phyloP scores from a whole-genome alignment of 2,888 invertebrate species.

The Archips crataeganus region DNA sequence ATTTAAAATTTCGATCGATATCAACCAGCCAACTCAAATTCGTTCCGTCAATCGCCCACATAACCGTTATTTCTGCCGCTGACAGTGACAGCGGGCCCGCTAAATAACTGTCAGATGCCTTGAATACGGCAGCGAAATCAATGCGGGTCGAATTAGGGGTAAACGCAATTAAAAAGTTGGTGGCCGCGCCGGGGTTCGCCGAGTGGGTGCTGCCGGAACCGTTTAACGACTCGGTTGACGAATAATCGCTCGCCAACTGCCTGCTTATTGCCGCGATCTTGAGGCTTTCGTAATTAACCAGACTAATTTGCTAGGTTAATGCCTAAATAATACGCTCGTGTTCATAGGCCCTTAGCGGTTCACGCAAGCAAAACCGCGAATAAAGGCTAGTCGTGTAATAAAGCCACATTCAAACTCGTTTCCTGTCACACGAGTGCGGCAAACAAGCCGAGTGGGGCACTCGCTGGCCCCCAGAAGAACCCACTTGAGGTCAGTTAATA shows the following conservation, averaged over 20 bases:
- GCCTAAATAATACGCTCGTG: too few species aligned
- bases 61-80: background rate
- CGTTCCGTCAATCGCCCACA: background rate
- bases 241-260: conserved; percentile 16
- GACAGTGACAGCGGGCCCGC: conserved; percentile 7
- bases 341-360: background rate
- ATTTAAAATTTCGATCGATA: background rate
- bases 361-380: background rate
- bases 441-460: conserved; percentile 27
- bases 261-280: conserved; percentile 18
- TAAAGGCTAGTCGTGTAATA: background rate
- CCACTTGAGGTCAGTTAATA: conserved; percentile 49
- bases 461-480: conserved; percentile 32
- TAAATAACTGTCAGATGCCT: conserved; percentile 8
- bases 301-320: background rate
- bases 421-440: conserved; percentile 9
- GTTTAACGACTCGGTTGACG: conserved; percentile 9
- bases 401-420: conserved; percentile 2
- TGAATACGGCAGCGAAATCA: conserved; percentile 10
- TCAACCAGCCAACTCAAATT: background rate
- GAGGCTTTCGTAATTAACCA: conserved; percentile 19
- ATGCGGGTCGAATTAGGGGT: conserved; percentile 20
- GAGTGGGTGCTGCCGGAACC: conserved; percentile 19
- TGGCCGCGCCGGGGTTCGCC: background rate
- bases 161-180: conserved; percentile 44